Percentiles rank a stretch among this genome's conserved stretches.
Evolutionary conservation across 2,797 vertebrate genomes (phyloP).

Genomic region (Aulostomus chinensis): DNA sequence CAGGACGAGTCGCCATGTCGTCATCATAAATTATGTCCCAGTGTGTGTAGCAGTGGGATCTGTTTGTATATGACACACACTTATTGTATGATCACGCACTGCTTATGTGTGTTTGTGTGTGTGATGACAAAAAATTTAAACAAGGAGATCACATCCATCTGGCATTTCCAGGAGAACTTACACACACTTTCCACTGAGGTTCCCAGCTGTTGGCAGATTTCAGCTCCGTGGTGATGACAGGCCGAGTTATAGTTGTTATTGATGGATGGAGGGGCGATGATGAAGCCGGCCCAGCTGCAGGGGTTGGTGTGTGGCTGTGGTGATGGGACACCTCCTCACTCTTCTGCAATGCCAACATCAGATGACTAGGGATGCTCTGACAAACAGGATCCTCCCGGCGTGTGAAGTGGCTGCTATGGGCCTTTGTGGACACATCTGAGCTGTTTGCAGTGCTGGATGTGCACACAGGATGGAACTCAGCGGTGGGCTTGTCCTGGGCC

Average conservation of each 20-base stretch:
- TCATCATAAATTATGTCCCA: constrained; percentile 21
- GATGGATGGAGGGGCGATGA: constrained; percentile 26
- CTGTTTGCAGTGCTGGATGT: constrained; percentile 42
- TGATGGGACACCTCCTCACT: constrained; percentile 7
- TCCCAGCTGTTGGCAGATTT: constrained; percentile 47
- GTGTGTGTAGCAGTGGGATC: constrained; percentile 16
- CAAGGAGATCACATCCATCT: not conserved
- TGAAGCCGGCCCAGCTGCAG: constrained; percentile 43
- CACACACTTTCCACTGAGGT: constrained; percentile 8
- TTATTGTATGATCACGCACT: constrained; percentile 1
- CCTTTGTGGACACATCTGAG: constrained; percentile 18
- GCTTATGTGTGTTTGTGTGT: constrained; percentile 15
- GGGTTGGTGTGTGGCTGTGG: constrained; percentile 7
- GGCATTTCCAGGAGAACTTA: constrained; percentile 2
- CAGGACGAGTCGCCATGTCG: constrained; percentile 2
- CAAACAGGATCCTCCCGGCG: constrained; percentile 58
- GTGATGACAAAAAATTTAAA: constrained; percentile 4
- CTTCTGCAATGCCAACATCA: not conserved
- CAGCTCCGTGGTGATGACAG: constrained; percentile 26
- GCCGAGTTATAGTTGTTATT: constrained; percentile 6
- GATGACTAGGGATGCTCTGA: constrained; percentile 32
- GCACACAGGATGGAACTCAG: constrained; percentile 70
- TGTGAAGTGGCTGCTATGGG: constrained; percentile 34
- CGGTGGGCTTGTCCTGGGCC: constrained; percentile 65
- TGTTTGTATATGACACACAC: constrained; percentile 11